Base-by-base conservation (phyloP, 2,888 invertebrate species). In the Lucinisca nassula region DNA sequence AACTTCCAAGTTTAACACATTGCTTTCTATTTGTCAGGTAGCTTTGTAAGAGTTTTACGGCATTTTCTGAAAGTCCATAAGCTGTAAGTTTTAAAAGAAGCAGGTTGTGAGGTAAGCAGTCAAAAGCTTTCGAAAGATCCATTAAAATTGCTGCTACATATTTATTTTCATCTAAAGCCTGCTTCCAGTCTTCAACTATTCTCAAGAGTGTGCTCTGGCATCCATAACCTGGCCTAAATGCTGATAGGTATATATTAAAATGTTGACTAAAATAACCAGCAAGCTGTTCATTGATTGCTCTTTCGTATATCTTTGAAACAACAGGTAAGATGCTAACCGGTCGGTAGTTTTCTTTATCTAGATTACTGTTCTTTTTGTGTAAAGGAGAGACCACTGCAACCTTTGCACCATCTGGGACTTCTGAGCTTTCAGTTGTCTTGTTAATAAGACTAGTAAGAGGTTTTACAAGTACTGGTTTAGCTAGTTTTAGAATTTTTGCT, bases 321-420 rank as follows among this genome's bases (percentile, higher is more conserved):
- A 40, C 24, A 30, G 73, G 73, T 12, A 73, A 45, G 1, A 73
- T 40, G 40, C 73, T 73, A 8, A 73, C 73, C 3, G 73, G 73
- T 1, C 24, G 38, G 17, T 73, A 73, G 73, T 73, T 73, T 45
- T n/a, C 73, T n/a, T 73, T 73, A n/a, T 73, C 40, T 8, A 40
- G 40, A 24, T 0, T 40, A n/a, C 40, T 24, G 32, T 40, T 73
- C 70, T 70, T 73, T 73, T 73, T 73, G 21, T 40, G 40, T 17
- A 73, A n/a, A 17, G 73, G 73, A n/a, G n/a, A 2, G n/a, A 73
- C 73, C 45, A 40, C 37, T 72, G 38, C 72, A 32, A n/a, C 37
- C 37, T 72, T 72, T 72, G 40, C 21, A 72, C 24, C 37, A 24
- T 72, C 72, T 14, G 72, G 72, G 21, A 72, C 35, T 24, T 37